phyloP scores from a whole-genome alignment of 1,140 invertebrate genomes.

The Wiebesia pumilae region DNA sequence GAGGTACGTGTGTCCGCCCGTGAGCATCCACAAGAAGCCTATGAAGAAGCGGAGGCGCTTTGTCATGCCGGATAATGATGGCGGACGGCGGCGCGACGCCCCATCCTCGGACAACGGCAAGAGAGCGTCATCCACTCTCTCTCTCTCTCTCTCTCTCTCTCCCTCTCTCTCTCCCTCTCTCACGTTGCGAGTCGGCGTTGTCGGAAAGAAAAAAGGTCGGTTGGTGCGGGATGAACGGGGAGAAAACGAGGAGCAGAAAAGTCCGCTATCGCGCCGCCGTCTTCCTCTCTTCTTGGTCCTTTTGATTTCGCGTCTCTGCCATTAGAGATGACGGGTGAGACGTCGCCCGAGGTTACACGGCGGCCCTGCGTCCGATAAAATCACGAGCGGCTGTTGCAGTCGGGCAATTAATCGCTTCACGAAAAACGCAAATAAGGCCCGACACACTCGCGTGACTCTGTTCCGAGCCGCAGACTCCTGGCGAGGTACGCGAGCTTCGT shows the following conservation, averaged over 20 bases:
- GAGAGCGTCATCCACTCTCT: neutral
- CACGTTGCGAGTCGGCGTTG: constrained; percentile 51
- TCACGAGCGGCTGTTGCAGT: constrained; percentile 12
- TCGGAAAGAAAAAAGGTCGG: constrained; percentile 15
- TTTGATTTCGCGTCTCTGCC: constrained; percentile 57
- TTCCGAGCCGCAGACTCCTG: neutral
- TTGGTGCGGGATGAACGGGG: neutral
- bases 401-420: constrained; percentile 61
- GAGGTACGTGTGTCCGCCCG: neutral
- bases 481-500: neutral
- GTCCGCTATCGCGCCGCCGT: constrained; percentile 58
- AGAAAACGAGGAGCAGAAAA: constrained; percentile 45
- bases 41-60: constrained; percentile 55
- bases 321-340: constrained; percentile 56
- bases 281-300: constrained; percentile 36
- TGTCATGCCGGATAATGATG: constrained; percentile 71
- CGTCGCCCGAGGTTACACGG: constrained; percentile 27
- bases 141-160: neutral
- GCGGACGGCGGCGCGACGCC: constrained; percentile 58
- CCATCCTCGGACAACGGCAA: neutral
- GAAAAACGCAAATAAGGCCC: constrained; percentile 59
- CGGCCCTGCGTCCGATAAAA: constrained; percentile 29
- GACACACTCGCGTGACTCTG: constrained; percentile 44
- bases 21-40: neutral
- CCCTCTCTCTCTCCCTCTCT: neutral